Evolutionary conservation across 2,888 invertebrate genomes (phyloP).

Genomic region (Andrena praecox): DNA sequence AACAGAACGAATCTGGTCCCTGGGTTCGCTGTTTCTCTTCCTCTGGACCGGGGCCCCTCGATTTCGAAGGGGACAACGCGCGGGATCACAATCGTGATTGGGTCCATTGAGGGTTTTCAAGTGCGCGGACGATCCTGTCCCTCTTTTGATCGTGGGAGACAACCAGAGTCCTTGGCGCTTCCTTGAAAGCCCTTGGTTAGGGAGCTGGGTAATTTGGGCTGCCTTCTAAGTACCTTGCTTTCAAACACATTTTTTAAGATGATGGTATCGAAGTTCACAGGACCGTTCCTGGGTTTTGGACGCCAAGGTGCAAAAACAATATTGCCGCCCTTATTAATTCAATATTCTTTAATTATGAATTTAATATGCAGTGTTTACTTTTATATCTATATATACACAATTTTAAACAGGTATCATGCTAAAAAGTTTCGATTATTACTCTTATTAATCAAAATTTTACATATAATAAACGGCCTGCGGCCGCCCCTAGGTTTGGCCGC

Average conservation of each 20-base stretch:
- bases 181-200: slow-evolving; percentile 56
- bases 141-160: slow-evolving; percentile 76
- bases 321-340: no score
- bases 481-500: no score
- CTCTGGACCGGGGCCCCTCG: slow-evolving; percentile 56
- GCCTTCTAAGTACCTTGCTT: not conserved
- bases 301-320: no score
- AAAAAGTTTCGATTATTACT: no score
- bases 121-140: slow-evolving; percentile 72
- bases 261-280: not conserved
- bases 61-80: slow-evolving; percentile 74
- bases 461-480: no score
- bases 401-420: no score
- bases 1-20: slow-evolving; percentile 76
- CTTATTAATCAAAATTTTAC: no score
- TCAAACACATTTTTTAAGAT: not conserved
- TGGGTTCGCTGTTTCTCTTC: slow-evolving; percentile 41
- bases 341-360: no score
- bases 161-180: slow-evolving; percentile 34
- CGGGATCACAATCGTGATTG: slow-evolving; percentile 79
- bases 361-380: no score
- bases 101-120: slow-evolving; percentile 80
- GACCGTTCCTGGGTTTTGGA: no score
- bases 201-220: not conserved
- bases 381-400: no score